Percentiles rank a stretch among this genome's conserved stretches.
Conservation (phyloP, 2,888 invertebrate species). For the Coremacera marginata region DNA sequence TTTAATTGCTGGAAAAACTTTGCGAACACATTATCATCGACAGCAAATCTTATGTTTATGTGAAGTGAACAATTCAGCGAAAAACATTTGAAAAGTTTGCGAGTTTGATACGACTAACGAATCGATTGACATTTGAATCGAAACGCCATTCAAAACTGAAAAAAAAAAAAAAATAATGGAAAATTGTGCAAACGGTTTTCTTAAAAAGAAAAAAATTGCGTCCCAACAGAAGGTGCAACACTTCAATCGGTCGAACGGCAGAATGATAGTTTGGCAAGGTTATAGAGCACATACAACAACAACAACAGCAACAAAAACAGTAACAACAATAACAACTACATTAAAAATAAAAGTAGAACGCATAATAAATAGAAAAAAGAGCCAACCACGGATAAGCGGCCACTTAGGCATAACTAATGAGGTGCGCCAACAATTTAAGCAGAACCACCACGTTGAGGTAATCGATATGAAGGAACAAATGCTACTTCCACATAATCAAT, state of each 20-base stretch:
- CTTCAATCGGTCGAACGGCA: not conserved
- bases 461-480: constrained; percentile 11
- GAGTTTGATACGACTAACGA: constrained; percentile 32
- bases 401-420: constrained; percentile 40
- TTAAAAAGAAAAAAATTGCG: constrained; percentile 33
- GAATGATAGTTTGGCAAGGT: not conserved
- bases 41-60: not conserved
- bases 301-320: not conserved
- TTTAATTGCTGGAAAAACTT: constrained; percentile 13
- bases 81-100: constrained; percentile 35
- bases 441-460: constrained; percentile 34
- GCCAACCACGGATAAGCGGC: not conserved
- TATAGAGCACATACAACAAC: not conserved
- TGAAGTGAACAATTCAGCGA: constrained; percentile 20
- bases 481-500: constrained; percentile 12
- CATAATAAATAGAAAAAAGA: not conserved
- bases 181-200: constrained; percentile 27
- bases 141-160: not conserved
- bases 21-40: constrained; percentile 9
- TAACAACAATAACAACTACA: not conserved
- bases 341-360: not conserved
- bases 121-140: constrained; percentile 36
- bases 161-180: not conserved
- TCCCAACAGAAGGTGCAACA: not conserved
- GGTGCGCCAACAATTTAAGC: constrained; percentile 37